Evolutionary conservation across 2,113 vertebrate species (phyloP).

Genomic region (Oxygymnocypris stewartii): DNA sequence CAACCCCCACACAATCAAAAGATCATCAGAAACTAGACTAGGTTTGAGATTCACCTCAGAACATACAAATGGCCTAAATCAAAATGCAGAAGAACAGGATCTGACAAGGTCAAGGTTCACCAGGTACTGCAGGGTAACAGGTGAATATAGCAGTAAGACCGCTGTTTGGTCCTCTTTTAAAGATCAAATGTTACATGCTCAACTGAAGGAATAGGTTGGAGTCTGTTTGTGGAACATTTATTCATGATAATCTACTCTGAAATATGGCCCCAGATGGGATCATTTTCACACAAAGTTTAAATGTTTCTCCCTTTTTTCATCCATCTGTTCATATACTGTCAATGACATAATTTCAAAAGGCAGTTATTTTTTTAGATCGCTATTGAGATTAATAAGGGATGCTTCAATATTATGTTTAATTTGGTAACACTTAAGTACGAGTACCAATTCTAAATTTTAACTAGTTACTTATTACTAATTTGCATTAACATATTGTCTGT

Average conservation of each 20-base stretch:
- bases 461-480: too few species aligned
- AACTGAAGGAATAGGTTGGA: background rate
- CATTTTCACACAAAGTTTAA: too few species aligned
- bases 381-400: background rate
- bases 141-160: background rate
- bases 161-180: background rate
- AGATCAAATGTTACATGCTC: background rate
- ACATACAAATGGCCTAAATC: background rate
- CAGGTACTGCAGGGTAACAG: background rate
- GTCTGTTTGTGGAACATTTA: background rate
- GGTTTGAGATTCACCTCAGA: background rate
- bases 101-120: constrained; percentile 6
- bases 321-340: too few species aligned
- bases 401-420: too few species aligned
- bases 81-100: background rate
- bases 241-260: background rate
- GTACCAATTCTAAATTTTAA: too few species aligned
- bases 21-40: too few species aligned
- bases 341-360: background rate
- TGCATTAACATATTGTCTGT: too few species aligned
- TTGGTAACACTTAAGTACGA: too few species aligned
- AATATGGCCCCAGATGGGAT: background rate
- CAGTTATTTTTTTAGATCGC: background rate
- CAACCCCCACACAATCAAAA: background rate
- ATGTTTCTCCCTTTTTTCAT: background rate